phyloP scores from a whole-genome alignment of 2,888 invertebrate species.

The Synergus laeviventris region DNA sequence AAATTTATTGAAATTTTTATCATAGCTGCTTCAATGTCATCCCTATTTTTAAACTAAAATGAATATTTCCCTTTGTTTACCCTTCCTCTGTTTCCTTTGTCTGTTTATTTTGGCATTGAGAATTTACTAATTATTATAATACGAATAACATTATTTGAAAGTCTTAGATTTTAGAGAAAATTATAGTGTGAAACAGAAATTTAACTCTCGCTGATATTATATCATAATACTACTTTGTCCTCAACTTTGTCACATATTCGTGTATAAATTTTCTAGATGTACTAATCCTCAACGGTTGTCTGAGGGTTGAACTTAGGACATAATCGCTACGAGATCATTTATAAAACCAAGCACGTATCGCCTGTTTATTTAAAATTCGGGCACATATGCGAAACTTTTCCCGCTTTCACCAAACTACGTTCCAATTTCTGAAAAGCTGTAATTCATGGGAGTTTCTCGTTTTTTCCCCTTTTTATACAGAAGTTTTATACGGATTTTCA shows the following conservation, averaged over 20 bases:
- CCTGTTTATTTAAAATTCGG: constrained; percentile 65
- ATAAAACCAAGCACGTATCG: constrained; percentile 62
- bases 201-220: too few species aligned
- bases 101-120: too few species aligned
- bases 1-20: constrained; percentile 38
- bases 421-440: constrained; percentile 35
- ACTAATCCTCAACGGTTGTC: constrained; percentile 19
- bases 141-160: too few species aligned
- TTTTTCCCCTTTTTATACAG: background rate
- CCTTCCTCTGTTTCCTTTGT: too few species aligned
- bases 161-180: too few species aligned
- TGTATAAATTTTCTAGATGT: constrained; percentile 25
- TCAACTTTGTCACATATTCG: background rate
- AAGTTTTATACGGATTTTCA: constrained; percentile 17
- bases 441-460: background rate
- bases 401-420: constrained; percentile 35
- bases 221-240: background rate
- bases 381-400: constrained; percentile 54
- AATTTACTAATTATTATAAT: too few species aligned
- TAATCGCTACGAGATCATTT: constrained; percentile 56
- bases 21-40: background rate
- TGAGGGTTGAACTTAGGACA: constrained; percentile 15
- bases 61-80: too few species aligned
- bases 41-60: background rate
- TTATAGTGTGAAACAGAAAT: too few species aligned